Conservation (phyloP, 2,797 vertebrate genomes). For the Cheirogaleus major region DNA sequence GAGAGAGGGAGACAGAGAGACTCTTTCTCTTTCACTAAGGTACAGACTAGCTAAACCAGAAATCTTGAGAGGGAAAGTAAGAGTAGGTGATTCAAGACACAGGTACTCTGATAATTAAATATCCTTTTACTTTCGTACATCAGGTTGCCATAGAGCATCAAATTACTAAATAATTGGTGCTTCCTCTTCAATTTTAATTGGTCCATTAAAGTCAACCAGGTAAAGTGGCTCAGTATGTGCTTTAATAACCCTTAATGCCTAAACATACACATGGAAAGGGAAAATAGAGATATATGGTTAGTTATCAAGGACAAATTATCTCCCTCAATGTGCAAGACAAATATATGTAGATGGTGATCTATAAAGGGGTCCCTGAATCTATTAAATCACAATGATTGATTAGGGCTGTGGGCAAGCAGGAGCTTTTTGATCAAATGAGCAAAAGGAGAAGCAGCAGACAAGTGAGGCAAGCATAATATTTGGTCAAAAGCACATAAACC, state of each 20-base stretch:
- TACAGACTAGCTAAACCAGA: constrained; percentile 53
- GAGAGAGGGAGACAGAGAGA: background rate
- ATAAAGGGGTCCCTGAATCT: background rate
- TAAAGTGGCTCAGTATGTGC: background rate
- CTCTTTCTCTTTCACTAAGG: constrained; percentile 48
- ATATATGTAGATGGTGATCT: background rate
- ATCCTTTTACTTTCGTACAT: constrained; percentile 26
- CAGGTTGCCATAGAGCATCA: background rate
- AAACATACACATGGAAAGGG: background rate
- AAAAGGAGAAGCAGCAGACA: constrained; percentile 26
- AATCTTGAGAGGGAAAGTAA: constrained; percentile 52
- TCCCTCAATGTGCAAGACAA: background rate
- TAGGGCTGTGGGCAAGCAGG: background rate
- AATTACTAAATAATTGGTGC: background rate
- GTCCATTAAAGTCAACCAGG: background rate
- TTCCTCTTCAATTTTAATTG: background rate
- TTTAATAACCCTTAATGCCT: background rate
- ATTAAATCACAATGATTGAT: background rate
- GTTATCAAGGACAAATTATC: background rate
- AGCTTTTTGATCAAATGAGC: background rate
- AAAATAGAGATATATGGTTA: background rate
- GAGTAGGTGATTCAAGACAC: constrained; percentile 47
- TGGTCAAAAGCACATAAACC: constrained; percentile 8
- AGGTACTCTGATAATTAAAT: constrained; percentile 25
- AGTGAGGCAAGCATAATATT: background rate